Percentiles rank a stretch among this genome's conserved stretches.
phyloP scores from a whole-genome alignment of 2,797 vertebrate species.

The Crenichthys baileyi region DNA sequence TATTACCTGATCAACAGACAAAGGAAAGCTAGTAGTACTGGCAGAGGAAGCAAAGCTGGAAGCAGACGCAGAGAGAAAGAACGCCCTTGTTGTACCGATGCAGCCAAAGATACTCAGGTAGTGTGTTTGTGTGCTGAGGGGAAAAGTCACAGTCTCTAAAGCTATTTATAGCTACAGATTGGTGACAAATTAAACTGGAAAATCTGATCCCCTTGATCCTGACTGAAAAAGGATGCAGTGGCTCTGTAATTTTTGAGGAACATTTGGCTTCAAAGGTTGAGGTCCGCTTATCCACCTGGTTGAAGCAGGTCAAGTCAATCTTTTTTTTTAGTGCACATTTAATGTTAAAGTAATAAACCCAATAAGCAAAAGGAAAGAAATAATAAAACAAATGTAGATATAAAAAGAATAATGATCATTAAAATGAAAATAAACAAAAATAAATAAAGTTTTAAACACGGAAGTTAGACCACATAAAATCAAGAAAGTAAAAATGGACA shows the following conservation, averaged over 20 bases:
- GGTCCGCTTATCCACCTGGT: not conserved
- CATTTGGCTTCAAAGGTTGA: not conserved
- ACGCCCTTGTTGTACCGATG: constrained; percentile 72
- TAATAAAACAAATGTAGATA: not conserved
- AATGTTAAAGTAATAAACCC: not conserved
- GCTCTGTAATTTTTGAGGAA: not conserved
- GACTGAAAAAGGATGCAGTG: not conserved
- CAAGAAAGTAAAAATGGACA: not conserved
- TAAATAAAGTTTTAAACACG: not conserved
- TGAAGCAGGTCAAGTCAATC: not conserved
- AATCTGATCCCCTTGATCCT: not conserved
- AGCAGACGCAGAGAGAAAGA: constrained; percentile 83
- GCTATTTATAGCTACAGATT: constrained; percentile 11
- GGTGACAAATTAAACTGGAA: not conserved
- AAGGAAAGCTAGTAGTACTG: constrained; percentile 77
- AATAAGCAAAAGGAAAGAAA: not conserved
- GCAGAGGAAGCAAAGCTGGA: constrained; percentile 79
- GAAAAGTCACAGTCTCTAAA: constrained; percentile 9
- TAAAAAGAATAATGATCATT: not conserved
- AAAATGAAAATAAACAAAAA: not conserved
- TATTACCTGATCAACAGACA: constrained; percentile 72
- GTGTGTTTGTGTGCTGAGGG: constrained; percentile 10
- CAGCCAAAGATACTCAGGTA: constrained; percentile 87
- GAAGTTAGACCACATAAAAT: not conserved
- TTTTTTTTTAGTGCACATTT: not conserved